Conservation (phyloP, 2,888 invertebrate species). For the Osmoderma eremita region DNA sequence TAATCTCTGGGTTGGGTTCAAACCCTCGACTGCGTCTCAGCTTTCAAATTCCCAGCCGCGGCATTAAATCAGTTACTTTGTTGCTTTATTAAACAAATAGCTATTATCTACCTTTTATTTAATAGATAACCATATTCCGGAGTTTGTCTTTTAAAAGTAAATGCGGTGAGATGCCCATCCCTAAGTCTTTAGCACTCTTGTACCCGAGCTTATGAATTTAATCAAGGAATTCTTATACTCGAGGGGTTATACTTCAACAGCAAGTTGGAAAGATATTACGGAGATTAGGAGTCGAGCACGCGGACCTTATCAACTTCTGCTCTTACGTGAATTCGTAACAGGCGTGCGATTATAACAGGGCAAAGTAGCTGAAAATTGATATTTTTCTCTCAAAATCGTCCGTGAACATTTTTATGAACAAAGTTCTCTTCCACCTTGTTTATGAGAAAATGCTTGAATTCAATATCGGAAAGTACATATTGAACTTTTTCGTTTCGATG, state of each 20-base stretch:
- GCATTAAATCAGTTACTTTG: no score
- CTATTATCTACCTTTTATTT: no score
- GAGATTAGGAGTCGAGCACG: slow-evolving; percentile 17
- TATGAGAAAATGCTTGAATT: slow-evolving; percentile 4
- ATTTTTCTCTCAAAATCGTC: slow-evolving; percentile 12
- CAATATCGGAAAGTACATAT: slow-evolving; percentile 7
- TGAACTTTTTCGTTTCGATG: background rate
- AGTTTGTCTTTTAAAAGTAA: no score
- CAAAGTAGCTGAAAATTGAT: slow-evolving; percentile 21
- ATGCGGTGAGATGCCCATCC: no score
- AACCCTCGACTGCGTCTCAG: no score
- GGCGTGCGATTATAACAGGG: slow-evolving; percentile 12
- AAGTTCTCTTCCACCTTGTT: slow-evolving; percentile 3
- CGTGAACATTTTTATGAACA: slow-evolving; percentile 17
- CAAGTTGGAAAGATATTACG: slow-evolving; percentile 18
- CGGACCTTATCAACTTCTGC: slow-evolving; percentile 26
- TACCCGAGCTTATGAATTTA: slow-evolving; percentile 34
- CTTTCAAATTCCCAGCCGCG: no score
- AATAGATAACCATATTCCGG: no score
- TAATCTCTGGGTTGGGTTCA: no score
- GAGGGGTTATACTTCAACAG: background rate
- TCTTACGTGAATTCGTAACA: slow-evolving; percentile 11
- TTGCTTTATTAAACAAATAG: no score
- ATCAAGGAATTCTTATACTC: slow-evolving; percentile 11
- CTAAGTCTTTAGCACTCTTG: no score